Percentiles rank a stretch among this genome's conserved stretches.
Conservation (phyloP, 64 coral and sea anemone species). For the Montipora cactus region DNA sequence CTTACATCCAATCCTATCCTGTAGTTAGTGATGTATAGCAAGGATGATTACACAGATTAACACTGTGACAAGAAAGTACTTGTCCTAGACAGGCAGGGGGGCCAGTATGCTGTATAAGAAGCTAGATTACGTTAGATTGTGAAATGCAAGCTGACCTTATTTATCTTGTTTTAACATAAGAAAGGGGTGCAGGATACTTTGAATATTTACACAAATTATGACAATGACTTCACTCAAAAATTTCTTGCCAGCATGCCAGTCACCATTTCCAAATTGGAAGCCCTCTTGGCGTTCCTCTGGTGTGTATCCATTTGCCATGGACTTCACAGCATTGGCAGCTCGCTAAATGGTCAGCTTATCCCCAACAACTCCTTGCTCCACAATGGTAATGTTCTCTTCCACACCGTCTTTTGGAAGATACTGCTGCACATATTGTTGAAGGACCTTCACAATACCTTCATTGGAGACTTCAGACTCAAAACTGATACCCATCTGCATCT, state of each 20-base stretch:
- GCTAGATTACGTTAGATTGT: too few relatives aligned
- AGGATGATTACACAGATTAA: too few relatives aligned
- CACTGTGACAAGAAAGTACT: too few relatives aligned
- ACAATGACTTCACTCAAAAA: background rate
- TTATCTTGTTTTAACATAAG: too few relatives aligned
- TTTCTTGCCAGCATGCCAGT: conserved; percentile 66
- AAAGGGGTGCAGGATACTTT: background rate
- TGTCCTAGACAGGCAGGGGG: too few relatives aligned
- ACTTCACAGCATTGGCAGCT: conserved; percentile 45
- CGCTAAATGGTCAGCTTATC: background rate
- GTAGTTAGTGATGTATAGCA: too few relatives aligned
- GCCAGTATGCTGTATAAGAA: too few relatives aligned
- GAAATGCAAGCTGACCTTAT: too few relatives aligned
- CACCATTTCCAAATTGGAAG: conserved; percentile 24
- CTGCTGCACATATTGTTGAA: background rate
- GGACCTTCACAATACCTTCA: conserved; percentile 6
- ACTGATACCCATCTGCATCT: too few relatives aligned
- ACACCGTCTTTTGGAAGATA: background rate
- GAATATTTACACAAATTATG: background rate
- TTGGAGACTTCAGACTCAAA: background rate
- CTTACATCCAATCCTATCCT: too few relatives aligned
- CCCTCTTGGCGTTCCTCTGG: conserved; percentile 22
- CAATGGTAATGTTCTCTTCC: conserved; percentile 22
- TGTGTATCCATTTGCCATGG: conserved; percentile 47
- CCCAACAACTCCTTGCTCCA: conserved; percentile 36